Evolutionary conservation across 2,888 invertebrate genomes (phyloP).

Genomic region (Clanis bilineata): DNA sequence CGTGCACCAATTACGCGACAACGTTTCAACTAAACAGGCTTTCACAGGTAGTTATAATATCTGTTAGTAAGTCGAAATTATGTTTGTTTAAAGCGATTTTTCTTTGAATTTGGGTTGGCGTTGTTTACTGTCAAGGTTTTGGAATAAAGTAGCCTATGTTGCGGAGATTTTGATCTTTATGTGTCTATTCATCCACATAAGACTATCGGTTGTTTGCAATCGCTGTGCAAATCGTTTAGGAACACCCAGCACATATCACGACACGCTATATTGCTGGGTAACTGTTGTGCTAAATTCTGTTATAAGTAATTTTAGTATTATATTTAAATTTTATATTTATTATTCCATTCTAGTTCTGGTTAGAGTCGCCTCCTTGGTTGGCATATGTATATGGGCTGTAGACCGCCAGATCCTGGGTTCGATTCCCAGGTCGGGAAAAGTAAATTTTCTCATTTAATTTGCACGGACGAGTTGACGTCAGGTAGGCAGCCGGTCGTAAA

Average conservation of each 20-base stretch:
- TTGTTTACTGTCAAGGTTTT: slow-evolving; percentile 13
- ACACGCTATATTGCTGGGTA: neutral
- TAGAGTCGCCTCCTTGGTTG: too few relatives aligned
- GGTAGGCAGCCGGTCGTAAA: too few relatives aligned
- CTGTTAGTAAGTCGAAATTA: neutral
- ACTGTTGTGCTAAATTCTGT: slow-evolving; percentile 4
- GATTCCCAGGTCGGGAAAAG: too few relatives aligned
- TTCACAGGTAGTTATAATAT: neutral
- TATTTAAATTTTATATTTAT: slow-evolving; percentile 2
- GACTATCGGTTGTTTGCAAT: slow-evolving; percentile 13
- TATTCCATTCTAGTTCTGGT: too few relatives aligned
- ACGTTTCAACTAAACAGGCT: neutral
- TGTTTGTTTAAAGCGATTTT: neutral
- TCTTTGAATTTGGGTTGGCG: slow-evolving; percentile 3
- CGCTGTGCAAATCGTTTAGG: slow-evolving; percentile 12
- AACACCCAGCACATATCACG: slow-evolving; percentile 11
- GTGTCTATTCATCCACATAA: slow-evolving; percentile 13
- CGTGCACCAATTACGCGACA: slow-evolving; percentile 1
- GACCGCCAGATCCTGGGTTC: too few relatives aligned
- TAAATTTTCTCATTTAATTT: too few relatives aligned
- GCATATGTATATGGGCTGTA: too few relatives aligned
- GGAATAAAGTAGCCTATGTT: slow-evolving; percentile 13
- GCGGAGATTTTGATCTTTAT: slow-evolving; percentile 8
- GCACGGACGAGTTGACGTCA: too few relatives aligned
- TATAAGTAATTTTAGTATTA: neutral